Evolutionary conservation across 2,888 invertebrate genomes (phyloP).

Genomic region (Smittia sp.): DNA sequence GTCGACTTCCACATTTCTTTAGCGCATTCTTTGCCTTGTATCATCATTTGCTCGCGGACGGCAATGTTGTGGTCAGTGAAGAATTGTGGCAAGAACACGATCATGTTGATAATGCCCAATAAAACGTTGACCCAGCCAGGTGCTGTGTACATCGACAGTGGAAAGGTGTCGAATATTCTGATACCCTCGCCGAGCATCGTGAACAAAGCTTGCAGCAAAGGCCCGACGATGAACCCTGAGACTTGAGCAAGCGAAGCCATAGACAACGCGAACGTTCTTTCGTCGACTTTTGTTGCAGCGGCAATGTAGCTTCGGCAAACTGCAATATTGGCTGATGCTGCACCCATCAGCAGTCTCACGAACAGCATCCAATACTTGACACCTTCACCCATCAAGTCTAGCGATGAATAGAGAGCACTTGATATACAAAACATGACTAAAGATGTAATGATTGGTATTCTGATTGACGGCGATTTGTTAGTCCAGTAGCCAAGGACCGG

Average conservation of each 20-base stretch:
- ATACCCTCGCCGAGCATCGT: conserved; percentile 1
- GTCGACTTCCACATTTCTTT: conserved; percentile 35
- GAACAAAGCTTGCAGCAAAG: conserved; percentile 21
- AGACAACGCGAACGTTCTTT: conserved; percentile 20
- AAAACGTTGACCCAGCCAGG: conserved; percentile 23
- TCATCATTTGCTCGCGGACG: conserved; percentile 23
- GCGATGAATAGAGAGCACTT: conserved; percentile 21
- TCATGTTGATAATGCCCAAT: conserved; percentile 16
- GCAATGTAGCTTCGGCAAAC: conserved; percentile 33
- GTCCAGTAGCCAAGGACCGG: conserved; percentile 25
- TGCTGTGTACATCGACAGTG: conserved; percentile 22
- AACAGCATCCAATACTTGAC: conserved; percentile 39
- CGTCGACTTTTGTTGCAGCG: conserved; percentile 33
- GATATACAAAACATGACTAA: conserved; percentile 21
- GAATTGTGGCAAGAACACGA: conserved; percentile 8
- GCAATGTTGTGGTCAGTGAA: conserved; percentile 36
- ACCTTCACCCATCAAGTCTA: conserved; percentile 15
- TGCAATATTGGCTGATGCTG: conserved; percentile 31
- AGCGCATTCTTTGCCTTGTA: conserved; percentile 33
- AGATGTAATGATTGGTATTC: conserved; percentile 20
- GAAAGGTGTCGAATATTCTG: not conserved
- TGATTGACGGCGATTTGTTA: conserved; percentile 23
- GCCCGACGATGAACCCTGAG: conserved; percentile 26
- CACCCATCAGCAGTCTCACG: conserved; percentile 26
- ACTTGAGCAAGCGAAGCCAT: conserved; percentile 38